These are phyloP conservation scores for Dendropsophus ebraccatus DNA, from an alignment of 2,113 vertebrate genomes.

Conservation along the genomic window DNA sequence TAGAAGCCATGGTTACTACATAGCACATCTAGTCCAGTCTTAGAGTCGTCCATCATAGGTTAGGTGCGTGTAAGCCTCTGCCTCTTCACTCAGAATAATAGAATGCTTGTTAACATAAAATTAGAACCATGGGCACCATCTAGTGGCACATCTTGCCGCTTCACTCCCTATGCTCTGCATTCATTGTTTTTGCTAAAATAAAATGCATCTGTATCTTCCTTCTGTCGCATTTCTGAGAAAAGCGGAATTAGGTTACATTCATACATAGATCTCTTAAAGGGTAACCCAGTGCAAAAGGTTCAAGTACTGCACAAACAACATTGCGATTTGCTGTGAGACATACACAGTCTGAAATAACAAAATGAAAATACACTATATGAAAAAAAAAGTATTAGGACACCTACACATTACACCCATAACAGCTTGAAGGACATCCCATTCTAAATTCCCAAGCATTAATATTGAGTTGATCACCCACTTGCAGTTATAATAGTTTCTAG, in stretches of 20 bases:
- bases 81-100: background rate
- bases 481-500: too few species aligned
- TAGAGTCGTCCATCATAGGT: background rate
- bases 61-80: background rate
- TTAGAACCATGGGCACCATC: constrained; percentile 44
- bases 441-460: too few species aligned
- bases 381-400: too few species aligned
- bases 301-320: too few species aligned
- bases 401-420: too few species aligned
- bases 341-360: too few species aligned
- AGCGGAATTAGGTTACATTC: background rate
- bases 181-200: background rate
- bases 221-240: background rate
- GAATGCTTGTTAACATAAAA: constrained; percentile 19
- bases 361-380: too few species aligned
- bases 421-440: too few species aligned
- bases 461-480: too few species aligned
- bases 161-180: background rate
- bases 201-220: background rate
- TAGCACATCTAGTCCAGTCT: background rate
- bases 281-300: too few species aligned
- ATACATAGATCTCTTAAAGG: background rate
- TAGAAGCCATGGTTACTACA: background rate
- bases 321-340: too few species aligned
- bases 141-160: constrained; percentile 21